Percentiles rank a stretch among this genome's conserved stretches.
phyloP scores from a whole-genome alignment of 2,113 vertebrate species.

The Anarhynchus alexandrinus region DNA sequence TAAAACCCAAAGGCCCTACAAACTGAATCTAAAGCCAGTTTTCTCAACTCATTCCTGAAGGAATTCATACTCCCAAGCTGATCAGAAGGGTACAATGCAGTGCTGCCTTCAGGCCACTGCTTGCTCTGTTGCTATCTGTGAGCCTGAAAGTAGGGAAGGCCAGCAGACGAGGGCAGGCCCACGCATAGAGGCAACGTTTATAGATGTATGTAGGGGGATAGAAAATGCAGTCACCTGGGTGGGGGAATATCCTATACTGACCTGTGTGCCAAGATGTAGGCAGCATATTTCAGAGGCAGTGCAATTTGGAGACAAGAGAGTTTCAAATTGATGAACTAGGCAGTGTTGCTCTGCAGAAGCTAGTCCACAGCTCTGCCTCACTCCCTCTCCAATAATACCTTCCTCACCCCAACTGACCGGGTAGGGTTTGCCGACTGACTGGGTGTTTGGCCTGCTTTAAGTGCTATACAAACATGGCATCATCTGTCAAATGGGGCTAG shows the following conservation, averaged over 20 bases:
- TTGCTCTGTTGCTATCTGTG: neutral
- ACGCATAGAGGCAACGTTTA: neutral
- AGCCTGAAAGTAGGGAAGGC: neutral
- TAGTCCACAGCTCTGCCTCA: neutral
- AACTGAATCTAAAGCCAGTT: neutral
- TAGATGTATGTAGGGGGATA: neutral
- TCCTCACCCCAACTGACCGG: neutral
- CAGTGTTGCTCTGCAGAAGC: neutral
- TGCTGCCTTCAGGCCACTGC: neutral
- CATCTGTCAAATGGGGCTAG: neutral
- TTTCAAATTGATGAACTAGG: neutral
- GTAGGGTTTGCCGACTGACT: neutral
- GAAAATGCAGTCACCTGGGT: neutral
- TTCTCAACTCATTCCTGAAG: neutral
- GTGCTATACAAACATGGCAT: neutral
- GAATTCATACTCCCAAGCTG: neutral
- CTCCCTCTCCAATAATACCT: neutral
- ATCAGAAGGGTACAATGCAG: neutral
- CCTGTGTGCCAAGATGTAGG: neutral
- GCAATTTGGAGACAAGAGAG: neutral
- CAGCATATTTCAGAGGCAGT: neutral
- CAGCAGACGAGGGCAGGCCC: neutral
- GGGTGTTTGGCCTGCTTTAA: neutral
- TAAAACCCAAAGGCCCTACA: neutral
- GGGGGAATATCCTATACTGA: neutral